Evolutionary conservation across 1,140 invertebrate species (phyloP).

Genomic region (Chymomyza costata): DNA sequence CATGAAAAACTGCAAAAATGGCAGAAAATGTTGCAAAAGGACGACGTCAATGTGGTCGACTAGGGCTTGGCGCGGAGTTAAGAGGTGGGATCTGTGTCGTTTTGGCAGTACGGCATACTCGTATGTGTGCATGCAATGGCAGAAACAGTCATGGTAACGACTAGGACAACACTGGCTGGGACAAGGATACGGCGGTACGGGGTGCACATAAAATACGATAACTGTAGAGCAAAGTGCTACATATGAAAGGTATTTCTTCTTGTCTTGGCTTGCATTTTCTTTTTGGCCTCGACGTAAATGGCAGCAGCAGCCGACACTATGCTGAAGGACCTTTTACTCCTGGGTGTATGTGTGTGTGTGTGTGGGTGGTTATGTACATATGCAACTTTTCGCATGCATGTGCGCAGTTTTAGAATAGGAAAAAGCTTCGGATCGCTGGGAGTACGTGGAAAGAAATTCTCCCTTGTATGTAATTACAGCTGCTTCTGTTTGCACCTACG

Average conservation of each 20-base stretch:
- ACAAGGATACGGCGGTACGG: constrained; percentile 38
- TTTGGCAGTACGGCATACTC: no score
- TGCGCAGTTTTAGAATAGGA: constrained; percentile 57
- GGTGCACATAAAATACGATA: constrained; percentile 69
- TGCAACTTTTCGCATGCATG: constrained; percentile 23
- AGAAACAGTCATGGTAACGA: constrained; percentile 3
- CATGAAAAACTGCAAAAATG: constrained; percentile 73
- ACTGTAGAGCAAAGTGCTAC: constrained; percentile 62
- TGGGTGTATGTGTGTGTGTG: constrained; percentile 4
- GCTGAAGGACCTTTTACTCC: background rate
- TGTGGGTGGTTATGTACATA: constrained; percentile 21
- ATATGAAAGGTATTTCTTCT: constrained; percentile 64
- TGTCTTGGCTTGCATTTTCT: background rate
- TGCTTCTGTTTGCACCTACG: constrained; percentile 46
- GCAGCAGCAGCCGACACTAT: background rate
- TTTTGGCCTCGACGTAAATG: background rate
- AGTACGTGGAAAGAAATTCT: background rate
- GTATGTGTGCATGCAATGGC: constrained; percentile 1
- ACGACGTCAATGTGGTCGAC: constrained; percentile 34
- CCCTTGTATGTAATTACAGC: constrained; percentile 56
- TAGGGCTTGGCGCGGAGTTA: background rate
- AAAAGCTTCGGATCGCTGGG: constrained; percentile 1
- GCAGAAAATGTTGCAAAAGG: constrained; percentile 67
- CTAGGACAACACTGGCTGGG: constrained; percentile 9
- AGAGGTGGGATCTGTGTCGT: no score